A percentile compares a stretch with the other conserved stretches of the same genome.
phyloP scores from a whole-genome alignment of 2,797 vertebrate species.

The Scolopax rusticola region DNA sequence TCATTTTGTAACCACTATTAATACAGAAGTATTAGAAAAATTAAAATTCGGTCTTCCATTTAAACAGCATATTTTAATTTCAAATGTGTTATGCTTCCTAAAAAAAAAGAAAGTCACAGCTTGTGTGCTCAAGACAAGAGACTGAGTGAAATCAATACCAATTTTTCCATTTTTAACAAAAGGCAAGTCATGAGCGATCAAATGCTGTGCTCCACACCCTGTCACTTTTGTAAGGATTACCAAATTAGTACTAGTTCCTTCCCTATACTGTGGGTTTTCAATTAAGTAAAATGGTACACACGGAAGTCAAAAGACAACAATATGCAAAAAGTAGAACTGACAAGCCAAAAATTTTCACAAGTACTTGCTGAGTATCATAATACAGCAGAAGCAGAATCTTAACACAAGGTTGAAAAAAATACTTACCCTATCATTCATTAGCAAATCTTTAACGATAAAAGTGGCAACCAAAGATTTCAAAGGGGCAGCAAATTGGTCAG shows the following conservation, averaged over 20 bases:
- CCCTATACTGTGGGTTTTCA: background rate
- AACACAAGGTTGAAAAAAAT: background rate
- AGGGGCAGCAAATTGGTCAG: constrained; percentile 95
- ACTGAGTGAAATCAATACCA: background rate
- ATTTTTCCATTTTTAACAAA: background rate
- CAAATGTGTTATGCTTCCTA: background rate
- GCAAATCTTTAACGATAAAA: constrained; percentile 97
- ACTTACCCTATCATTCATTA: constrained; percentile 97
- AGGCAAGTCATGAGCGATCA: fast-evolving
- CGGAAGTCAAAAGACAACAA: background rate
- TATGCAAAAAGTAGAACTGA: background rate
- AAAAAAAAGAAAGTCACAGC: background rate
- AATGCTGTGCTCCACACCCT: background rate
- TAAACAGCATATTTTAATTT: background rate
- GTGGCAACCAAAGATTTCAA: constrained; percentile 97
- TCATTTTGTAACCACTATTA: background rate
- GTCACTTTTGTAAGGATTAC: background rate
- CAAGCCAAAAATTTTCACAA: background rate
- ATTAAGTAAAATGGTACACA: fast-evolving
- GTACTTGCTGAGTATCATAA: background rate
- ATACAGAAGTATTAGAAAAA: background rate
- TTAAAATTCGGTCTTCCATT: background rate
- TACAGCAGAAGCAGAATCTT: background rate
- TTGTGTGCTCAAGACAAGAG: background rate
- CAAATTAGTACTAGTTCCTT: background rate